Evolutionary conservation across 2,113 vertebrate genomes (phyloP), one percentile per base, ranked within the genome.

Genomic region (Lethenteron camtschaticum): DNA sequence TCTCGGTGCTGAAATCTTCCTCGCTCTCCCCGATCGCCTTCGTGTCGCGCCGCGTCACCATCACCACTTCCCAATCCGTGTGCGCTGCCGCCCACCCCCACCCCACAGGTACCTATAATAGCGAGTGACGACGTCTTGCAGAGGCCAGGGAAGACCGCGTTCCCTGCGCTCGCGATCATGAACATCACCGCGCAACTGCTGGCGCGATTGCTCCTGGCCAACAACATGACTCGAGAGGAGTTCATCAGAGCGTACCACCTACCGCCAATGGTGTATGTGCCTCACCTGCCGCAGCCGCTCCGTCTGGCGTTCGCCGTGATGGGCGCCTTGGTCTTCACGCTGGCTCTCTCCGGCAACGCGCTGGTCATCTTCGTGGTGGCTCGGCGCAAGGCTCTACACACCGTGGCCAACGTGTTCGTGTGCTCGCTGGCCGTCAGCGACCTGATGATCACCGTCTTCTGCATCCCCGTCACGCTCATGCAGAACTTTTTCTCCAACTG

Each of bases 361-460:
- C 24, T 84, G 71, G 83, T 85, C 41, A 72, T 85, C 58, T 83
- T 78, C 11, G 81, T 83, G 73, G 83, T 83, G 73, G 75, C 78
- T 71, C 77, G 79, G 69, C 78, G 77, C 73, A 81, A 79, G 76
- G 81, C 81, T 69, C 79, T 83, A 83, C 79, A 77, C 72, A 79
- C 81, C 0, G 82, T 81, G 75, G 81, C 83, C 69, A 82, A 82
- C 75, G 77, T 84, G 73, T 84, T 84, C 74, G 82, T 84, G 76
- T 81, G 82, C 70, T 84, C 82, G 8, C 69, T 84, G 78, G 83
- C 81, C 1, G 77, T 85, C 71, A 84, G 83, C 73, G 83, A 85
- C 73, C 75, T 85, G 18, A 80, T 83, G 71, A 79, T 84, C 74
- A 75, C 81, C 68, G 81, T 83, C 74, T 84, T 84, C 77, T 85